Evolutionary conservation across 2,888 invertebrate genomes (phyloP), one percentile per base, ranked within the genome.

Genomic region (Lamproptera curius): DNA sequence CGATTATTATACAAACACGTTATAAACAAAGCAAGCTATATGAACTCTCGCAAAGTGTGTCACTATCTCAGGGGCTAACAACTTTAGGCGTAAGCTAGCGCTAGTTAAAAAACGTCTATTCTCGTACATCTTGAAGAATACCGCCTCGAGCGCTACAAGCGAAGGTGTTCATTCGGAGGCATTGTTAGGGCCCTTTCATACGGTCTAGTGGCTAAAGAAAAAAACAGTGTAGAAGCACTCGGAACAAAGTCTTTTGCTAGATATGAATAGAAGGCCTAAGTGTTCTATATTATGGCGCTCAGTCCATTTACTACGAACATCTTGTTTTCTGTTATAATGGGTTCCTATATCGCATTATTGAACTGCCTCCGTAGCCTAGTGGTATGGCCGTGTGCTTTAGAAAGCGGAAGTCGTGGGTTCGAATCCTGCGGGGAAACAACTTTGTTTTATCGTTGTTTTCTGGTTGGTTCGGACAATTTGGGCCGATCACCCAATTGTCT

Each of bases 131-230:
- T 49, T 49, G 16, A 49, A 49, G 40, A 43, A 26, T n/a, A 37
- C 42, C 31, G 39, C 36, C 49, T 31, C 36, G 31, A 36, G 43
- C 11, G n/a, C 23, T 36, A 39, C 39, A 39, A 41, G 40, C 28
- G 16, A 38, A 48, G 48, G 48, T 49, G 44, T 49, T 44, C 49
- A 36, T 33, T 36, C 49, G 31, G 43, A 11, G 43, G 40, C 44
- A 49, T 49, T 49, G 49, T 49, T 44, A 20, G 31, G 35, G n/a
- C 43, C 15, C 44, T 49, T 49, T 44, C 44, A 49, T n/a, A 39
- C 40, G n/a, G 31, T 49, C 26, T 44, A 44, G 46, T 46, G 41
- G 41, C 16, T 36, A 11, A 5, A 37, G 41, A 23, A 16, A 40
- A 36, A 40, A 44, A 40, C 23, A 31, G 37, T 16, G 36, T 28